phyloP scores from a whole-genome alignment of 1,140 invertebrate species.

The Cataglyphis hispanica region DNA sequence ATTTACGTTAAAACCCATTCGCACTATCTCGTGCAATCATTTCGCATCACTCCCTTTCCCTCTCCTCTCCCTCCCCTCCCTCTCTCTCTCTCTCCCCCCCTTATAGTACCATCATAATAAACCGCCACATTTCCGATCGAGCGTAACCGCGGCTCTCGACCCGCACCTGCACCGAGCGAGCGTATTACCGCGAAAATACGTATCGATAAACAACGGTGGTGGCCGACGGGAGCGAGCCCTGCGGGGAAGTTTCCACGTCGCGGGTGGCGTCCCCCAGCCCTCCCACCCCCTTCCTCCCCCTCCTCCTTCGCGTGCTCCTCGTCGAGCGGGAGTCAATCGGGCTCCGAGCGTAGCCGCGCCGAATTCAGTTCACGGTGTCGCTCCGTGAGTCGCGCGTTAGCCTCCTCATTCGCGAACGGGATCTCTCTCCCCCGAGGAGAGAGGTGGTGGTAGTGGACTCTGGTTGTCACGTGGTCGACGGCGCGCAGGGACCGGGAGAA shows the following conservation, averaged over 20 bases:
- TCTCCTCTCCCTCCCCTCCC: not conserved
- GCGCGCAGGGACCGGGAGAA: no score
- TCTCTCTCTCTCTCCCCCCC: not conserved
- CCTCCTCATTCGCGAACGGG: slow-evolving; percentile 29
- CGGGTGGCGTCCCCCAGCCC: slow-evolving; percentile 50
- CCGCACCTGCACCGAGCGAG: slow-evolving; percentile 9
- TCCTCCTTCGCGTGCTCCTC: slow-evolving; percentile 38
- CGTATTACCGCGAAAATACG: slow-evolving; percentile 11
- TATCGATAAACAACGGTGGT: slow-evolving; percentile 51
- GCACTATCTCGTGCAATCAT: no score
- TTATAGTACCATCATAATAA: slow-evolving; percentile 7
- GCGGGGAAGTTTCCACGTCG: slow-evolving; percentile 67
- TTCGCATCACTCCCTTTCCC: no score
- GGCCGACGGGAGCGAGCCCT: slow-evolving; percentile 27
- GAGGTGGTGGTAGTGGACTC: not conserved
- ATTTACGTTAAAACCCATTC: no score
- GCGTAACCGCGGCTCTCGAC: not conserved
- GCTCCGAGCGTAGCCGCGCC: slow-evolving; percentile 71
- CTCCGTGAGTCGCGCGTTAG: slow-evolving; percentile 56
- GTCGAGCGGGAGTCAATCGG: slow-evolving; percentile 75
- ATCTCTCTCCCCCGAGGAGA: slow-evolving; percentile 20
- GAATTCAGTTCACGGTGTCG: slow-evolving; percentile 79
- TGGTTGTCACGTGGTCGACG: slow-evolving; percentile 59
- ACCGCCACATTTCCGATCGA: slow-evolving; percentile 24
- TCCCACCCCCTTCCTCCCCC: not conserved